A percentile compares a stretch with the other conserved stretches of the same genome.
Conservation (phyloP, 2,113 vertebrate species). For the Thryonomys swinderianus region DNA sequence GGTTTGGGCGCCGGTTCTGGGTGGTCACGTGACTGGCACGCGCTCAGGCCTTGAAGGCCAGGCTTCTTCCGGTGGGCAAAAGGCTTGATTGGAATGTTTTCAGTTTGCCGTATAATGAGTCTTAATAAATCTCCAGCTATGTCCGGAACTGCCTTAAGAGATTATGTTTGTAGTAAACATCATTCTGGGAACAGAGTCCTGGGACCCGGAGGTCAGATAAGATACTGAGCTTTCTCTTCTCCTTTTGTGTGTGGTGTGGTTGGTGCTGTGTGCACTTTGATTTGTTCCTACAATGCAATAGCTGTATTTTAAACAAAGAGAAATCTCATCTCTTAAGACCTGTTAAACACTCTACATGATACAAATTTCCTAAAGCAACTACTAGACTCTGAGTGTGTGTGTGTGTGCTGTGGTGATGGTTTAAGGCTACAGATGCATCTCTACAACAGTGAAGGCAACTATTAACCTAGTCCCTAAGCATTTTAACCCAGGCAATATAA, state of each 20-base stretch:
- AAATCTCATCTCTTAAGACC: not conserved
- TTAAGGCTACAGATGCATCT: not conserved
- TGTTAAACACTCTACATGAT: not conserved
- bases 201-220: not conserved
- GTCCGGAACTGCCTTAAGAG: not conserved
- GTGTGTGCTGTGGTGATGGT: not conserved
- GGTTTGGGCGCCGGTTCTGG: not conserved
- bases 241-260: not conserved
- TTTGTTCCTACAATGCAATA: not conserved
- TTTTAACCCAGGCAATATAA: slow-evolving; percentile 24
- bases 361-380: slow-evolving; percentile 28
- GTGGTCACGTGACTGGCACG: not conserved
- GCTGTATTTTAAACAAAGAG: not conserved
- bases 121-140: not conserved
- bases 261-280: not conserved
- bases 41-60: not conserved
- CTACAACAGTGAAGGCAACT: slow-evolving; percentile 7
- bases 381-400: not conserved
- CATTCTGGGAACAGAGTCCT: not conserved
- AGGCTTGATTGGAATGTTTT: not conserved
- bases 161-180: not conserved
- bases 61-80: not conserved
- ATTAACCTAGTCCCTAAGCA: slow-evolving; percentile 22
- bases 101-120: not conserved
- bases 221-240: not conserved